Percentiles rank a stretch among this genome's conserved stretches.
Evolutionary conservation across 1,140 invertebrate genomes (phyloP).

Genomic region (Lucilia cuprina): DNA sequence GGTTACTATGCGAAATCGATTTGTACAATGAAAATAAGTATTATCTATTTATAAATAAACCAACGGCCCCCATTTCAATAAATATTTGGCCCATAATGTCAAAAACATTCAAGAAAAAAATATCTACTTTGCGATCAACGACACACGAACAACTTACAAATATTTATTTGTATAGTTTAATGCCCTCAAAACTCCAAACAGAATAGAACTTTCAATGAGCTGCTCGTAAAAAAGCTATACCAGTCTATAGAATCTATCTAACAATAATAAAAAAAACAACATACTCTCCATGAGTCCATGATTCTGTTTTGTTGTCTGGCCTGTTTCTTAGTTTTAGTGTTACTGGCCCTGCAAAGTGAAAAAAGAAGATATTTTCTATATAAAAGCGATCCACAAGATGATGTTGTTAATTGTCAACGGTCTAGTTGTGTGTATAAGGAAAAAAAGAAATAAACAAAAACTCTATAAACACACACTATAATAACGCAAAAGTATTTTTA

Average conservation of each 20-base stretch:
- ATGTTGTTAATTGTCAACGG: slow-evolving; percentile 18
- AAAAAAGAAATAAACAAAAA: background rate
- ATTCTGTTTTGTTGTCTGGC: background rate
- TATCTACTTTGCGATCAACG: background rate
- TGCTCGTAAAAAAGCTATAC: background rate
- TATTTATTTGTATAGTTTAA: background rate
- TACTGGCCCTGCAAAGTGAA: background rate
- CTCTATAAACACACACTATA: background rate
- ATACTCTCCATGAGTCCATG: background rate
- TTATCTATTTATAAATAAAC: background rate
- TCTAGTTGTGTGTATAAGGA: background rate
- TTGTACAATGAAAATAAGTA: too few species aligned
- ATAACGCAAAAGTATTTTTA: background rate
- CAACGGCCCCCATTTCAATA: background rate
- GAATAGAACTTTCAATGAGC: background rate
- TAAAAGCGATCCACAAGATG: background rate
- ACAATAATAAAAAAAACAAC: background rate
- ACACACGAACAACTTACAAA: background rate
- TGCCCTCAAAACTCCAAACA: slow-evolving; percentile 1
- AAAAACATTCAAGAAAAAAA: background rate
- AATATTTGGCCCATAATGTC: background rate
- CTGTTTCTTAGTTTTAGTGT: background rate
- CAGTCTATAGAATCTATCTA: background rate
- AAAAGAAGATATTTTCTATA: background rate
- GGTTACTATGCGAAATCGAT: too few species aligned